Evolutionary conservation across 2,888 invertebrate species (phyloP).

Genomic region (Scaeva pyrastri): DNA sequence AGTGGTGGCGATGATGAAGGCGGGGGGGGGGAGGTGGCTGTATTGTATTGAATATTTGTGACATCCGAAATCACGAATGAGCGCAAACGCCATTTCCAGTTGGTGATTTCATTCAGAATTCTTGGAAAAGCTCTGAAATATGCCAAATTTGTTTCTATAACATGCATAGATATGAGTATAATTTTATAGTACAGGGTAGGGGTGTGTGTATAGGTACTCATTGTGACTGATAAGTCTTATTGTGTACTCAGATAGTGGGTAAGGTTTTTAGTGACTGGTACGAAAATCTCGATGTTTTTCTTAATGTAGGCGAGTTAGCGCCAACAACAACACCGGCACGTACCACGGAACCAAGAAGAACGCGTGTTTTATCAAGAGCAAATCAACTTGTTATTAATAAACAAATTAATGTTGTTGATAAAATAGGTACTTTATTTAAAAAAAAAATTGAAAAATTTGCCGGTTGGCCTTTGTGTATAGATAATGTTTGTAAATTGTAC

Average conservation of each 20-base stretch:
- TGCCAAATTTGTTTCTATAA: too few species aligned
- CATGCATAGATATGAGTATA: too few species aligned
- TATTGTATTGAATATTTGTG: constrained; percentile 60
- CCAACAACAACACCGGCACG: not conserved
- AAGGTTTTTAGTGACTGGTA: constrained; percentile 52
- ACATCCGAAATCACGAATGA: constrained; percentile 66
- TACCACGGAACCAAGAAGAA: not conserved
- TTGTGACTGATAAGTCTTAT: not conserved
- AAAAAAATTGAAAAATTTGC: too few species aligned
- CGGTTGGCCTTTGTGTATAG: too few species aligned
- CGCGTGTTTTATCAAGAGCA: not conserved
- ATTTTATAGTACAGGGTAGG: not conserved
- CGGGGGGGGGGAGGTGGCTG: constrained; percentile 9
- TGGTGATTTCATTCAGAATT: constrained; percentile 73
- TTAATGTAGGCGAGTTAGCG: not conserved
- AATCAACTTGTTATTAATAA: not conserved
- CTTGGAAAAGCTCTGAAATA: constrained; percentile 68
- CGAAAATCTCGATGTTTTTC: constrained; percentile 38
- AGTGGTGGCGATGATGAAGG: not conserved
- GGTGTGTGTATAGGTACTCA: not conserved
- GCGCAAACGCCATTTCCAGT: constrained; percentile 67
- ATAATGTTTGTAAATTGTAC: too few species aligned
- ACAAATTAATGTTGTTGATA: too few species aligned
- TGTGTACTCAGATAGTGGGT: not conserved
- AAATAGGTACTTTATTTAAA: too few species aligned